Evolutionary conservation across 2,797 vertebrate species (phyloP).

Genomic region (Jordanella pulchra): DNA sequence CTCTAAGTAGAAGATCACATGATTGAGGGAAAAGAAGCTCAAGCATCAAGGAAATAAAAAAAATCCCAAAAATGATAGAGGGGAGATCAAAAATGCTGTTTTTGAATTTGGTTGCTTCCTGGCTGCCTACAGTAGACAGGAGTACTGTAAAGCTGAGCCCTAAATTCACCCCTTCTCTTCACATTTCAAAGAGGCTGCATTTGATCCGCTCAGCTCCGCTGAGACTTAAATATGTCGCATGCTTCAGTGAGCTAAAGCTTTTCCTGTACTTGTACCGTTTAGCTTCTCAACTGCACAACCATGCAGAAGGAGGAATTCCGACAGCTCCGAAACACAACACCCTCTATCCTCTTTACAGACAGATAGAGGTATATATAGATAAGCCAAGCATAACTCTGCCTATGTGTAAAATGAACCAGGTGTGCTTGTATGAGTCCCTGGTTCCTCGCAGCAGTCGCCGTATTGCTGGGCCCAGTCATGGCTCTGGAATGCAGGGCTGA

Average conservation of each 20-base stretch:
- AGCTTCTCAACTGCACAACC: slow-evolving; percentile 52
- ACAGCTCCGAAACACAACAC: slow-evolving; percentile 33
- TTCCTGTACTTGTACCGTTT: slow-evolving; percentile 42
- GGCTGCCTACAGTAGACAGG: slow-evolving; percentile 17
- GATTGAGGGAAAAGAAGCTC: neutral
- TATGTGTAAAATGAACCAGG: slow-evolving; percentile 36
- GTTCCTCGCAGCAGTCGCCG: slow-evolving; percentile 45
- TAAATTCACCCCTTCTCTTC: slow-evolving; percentile 44
- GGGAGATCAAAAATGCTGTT: slow-evolving; percentile 1
- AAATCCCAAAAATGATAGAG: slow-evolving; percentile 1
- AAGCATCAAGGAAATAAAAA: neutral
- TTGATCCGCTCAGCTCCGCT: slow-evolving; percentile 52
- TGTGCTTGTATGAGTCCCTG: slow-evolving; percentile 40
- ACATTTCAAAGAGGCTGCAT: slow-evolving; percentile 59
- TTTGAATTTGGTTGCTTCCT: slow-evolving; percentile 10
- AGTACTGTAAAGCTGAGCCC: slow-evolving; percentile 22
- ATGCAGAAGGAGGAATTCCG: slow-evolving; percentile 31
- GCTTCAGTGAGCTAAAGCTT: slow-evolving; percentile 40
- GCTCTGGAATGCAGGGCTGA: slow-evolving; percentile 70
- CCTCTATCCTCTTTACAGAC: slow-evolving; percentile 6
- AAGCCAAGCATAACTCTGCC: slow-evolving; percentile 1
- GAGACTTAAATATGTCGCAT: slow-evolving; percentile 41
- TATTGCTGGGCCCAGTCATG: slow-evolving; percentile 54
- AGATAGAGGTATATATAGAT: slow-evolving; percentile 3
- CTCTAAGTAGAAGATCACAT: slow-evolving; percentile 30